Base-by-base conservation (phyloP, 2,888 invertebrate species). In the Gasteruption jaculator region DNA sequence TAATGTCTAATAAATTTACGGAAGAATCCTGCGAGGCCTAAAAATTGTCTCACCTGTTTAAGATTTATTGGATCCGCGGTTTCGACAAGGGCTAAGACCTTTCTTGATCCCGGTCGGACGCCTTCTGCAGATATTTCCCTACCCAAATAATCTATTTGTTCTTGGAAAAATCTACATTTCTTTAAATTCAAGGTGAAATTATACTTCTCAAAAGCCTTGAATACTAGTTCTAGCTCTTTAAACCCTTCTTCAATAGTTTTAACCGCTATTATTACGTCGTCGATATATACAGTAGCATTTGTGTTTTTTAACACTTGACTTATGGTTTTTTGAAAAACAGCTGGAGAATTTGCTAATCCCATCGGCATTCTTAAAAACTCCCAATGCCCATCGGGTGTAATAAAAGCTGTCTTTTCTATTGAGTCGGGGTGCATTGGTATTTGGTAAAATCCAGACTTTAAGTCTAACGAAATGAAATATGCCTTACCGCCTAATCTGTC, bases 321-420 rank as follows among this genome's bases (percentile, higher is more conserved):
- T 44, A 68, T 61, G 43, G 61, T 50, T 16, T 57, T 46, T 37
- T 68, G 65, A 39, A 67, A 71, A 0, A 60, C 58, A 0, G 60
- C 52, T 1, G 66, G 66, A 0, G 71, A 65, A 42, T 71, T 71
- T 0, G 47, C 49, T 0, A 71, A 50, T 2, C 68, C 69, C 35
- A 71, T 72, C 0, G 66, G 65, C 63, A 68, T 62, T 1, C 58
- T 45, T 11, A 61, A 55, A 38, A 58, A 69, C 43, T 71, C 62
- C 30, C 51, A 71, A 10, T 66, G 59, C 1, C 69, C 68, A 24
- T 65, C 59, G 0, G 62, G 61, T 0, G 67, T 72, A 0, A 64
- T 58, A 38, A 71, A 68, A 0, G 65, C 61, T 0, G 69, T 71
- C 30, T 60, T 58, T 3, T 52, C 52, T 14, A 56, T 48, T 1